These are phyloP conservation scores for Gymnodraco acuticeps DNA, from an alignment of 2,797 vertebrate species.

Conservation along the genomic window DNA sequence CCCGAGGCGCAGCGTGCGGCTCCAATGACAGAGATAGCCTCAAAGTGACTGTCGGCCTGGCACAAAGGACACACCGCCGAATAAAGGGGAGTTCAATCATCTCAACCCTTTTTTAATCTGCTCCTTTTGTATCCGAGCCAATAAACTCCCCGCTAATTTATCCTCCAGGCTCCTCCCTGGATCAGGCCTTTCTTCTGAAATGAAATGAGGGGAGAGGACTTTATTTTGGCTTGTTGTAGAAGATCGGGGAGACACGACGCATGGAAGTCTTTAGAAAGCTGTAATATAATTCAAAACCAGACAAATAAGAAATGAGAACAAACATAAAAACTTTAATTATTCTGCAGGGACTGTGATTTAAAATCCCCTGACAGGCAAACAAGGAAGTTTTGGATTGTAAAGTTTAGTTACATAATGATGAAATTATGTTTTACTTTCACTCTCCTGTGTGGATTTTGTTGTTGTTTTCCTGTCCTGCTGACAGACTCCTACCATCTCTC, in stretches of 20 bases:
- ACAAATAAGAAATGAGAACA: conserved; percentile 52
- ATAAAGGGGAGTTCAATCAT: conserved; percentile 82
- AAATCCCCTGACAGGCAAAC: conserved; percentile 47
- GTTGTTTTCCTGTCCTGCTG: conserved; percentile 38
- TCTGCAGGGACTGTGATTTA: conserved; percentile 27
- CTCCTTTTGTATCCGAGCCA: conserved; percentile 74
- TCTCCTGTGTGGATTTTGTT: conserved; percentile 47
- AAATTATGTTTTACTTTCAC: conserved; percentile 69
- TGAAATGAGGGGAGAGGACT: conserved; percentile 54
- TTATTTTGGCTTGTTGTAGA: conserved; percentile 39
- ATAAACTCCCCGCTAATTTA: conserved; percentile 76
- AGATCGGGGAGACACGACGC: conserved; percentile 22
- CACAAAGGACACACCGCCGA: conserved; percentile 75
- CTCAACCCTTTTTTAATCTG: conserved; percentile 77
- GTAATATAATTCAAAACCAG: conserved; percentile 46
- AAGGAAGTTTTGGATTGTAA: conserved; percentile 51
- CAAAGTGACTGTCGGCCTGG: conserved; percentile 75
- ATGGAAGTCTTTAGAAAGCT: conserved; percentile 43
- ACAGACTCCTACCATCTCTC: conserved; percentile 63
- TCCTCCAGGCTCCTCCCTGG: conserved; percentile 56
- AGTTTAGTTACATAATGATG: conserved; percentile 59
- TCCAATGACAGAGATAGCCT: conserved; percentile 78
- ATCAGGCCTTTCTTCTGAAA: conserved; percentile 56
- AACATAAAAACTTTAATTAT: conserved; percentile 50
- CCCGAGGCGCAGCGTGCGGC: conserved; percentile 56